A percentile compares a stretch with the other conserved stretches of the same genome.
phyloP scores from a whole-genome alignment of 2,797 vertebrate genomes.

The Atherinosoma microstoma region DNA sequence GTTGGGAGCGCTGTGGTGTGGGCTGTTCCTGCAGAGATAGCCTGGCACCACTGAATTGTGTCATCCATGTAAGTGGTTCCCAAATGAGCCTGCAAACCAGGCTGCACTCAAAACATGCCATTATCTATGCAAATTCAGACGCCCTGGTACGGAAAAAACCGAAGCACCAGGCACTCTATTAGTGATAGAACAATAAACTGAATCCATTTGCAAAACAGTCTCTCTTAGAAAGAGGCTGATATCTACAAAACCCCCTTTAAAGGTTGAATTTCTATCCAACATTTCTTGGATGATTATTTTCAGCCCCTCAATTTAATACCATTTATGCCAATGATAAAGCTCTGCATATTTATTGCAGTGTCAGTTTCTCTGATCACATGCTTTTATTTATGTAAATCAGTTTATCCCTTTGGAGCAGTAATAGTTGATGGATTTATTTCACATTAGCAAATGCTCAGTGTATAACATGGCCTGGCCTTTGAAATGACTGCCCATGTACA shows the following conservation, averaged over 20 bases:
- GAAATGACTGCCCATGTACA: slow-evolving; percentile 32
- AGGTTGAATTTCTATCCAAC: background rate
- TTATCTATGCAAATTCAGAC: slow-evolving; percentile 75
- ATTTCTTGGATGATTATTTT: background rate
- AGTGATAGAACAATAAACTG: slow-evolving; percentile 47
- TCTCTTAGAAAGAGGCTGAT: slow-evolving; percentile 17
- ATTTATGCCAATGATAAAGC: slow-evolving; percentile 25
- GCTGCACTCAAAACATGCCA: slow-evolving; percentile 65
- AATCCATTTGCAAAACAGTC: slow-evolving; percentile 44
- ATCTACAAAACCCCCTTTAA: slow-evolving; percentile 17
- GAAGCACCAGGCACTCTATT: slow-evolving; percentile 46
- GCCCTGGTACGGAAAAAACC: slow-evolving; percentile 32
- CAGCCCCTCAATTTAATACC: background rate
- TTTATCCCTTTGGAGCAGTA: slow-evolving; percentile 33
- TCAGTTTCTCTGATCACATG: slow-evolving; percentile 34
- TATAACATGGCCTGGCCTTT: slow-evolving; percentile 36
- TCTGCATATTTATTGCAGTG: slow-evolving; percentile 27
- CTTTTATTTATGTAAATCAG: slow-evolving; percentile 55
- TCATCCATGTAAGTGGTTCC: slow-evolving; percentile 69
- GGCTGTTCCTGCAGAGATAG: slow-evolving; percentile 55
- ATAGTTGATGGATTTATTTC: slow-evolving; percentile 56
- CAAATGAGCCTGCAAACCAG: slow-evolving; percentile 71
- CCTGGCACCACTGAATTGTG: slow-evolving; percentile 61
- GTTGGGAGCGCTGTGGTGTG: slow-evolving; percentile 20
- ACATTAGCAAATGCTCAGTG: slow-evolving; percentile 29